Evolutionary conservation across 2,113 vertebrate species (phyloP).

Genomic region (Asarcornis scutulata): DNA sequence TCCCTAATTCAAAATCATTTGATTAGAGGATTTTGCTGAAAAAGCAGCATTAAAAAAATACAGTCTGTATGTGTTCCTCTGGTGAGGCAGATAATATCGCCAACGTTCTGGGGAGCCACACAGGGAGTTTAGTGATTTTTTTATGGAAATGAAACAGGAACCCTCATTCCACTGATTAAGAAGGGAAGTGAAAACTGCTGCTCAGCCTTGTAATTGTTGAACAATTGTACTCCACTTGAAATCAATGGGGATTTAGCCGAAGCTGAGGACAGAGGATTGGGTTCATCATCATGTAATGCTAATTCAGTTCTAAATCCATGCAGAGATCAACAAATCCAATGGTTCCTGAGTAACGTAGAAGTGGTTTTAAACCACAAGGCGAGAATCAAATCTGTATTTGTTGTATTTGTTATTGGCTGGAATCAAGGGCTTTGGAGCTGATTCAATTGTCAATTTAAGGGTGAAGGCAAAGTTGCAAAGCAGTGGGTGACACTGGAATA

Average conservation of each 20-base stretch:
- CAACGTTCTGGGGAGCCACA: neutral
- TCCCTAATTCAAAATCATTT: neutral
- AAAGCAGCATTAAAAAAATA: neutral
- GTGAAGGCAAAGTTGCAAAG: neutral
- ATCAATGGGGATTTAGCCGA: constrained; percentile 15
- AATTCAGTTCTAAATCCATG: neutral
- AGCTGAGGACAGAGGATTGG: neutral
- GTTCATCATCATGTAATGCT: neutral
- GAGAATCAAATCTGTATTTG: neutral
- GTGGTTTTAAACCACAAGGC: neutral
- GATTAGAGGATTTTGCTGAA: neutral
- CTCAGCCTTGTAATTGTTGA: neutral
- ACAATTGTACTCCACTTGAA: neutral
- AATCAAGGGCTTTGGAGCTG: neutral
- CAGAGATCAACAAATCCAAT: neutral
- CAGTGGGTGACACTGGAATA: neutral
- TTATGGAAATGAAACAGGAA: neutral
- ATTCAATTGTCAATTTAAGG: neutral
- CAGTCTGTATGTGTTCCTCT: neutral
- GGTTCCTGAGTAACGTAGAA: neutral
- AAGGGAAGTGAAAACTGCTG: neutral
- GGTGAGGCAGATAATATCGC: neutral
- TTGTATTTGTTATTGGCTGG: neutral
- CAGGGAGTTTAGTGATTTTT: neutral
- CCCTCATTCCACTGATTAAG: neutral